Evolutionary conservation across 2,113 vertebrate genomes (phyloP).

Genomic region (Ciconia boyciana): DNA sequence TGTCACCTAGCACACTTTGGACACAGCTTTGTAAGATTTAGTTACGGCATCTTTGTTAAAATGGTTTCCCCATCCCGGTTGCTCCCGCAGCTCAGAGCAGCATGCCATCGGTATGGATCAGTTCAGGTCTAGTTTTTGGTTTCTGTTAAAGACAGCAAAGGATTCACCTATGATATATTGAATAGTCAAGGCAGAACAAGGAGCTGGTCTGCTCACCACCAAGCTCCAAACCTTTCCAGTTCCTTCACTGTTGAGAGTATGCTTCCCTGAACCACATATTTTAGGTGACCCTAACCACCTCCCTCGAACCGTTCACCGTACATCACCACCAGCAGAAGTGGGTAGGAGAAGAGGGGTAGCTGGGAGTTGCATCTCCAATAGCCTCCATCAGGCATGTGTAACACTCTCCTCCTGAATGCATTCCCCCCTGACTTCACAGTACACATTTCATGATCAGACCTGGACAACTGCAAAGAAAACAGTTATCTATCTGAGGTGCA

Average conservation of each 20-base stretch:
- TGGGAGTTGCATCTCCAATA: neutral
- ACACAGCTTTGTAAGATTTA: neutral
- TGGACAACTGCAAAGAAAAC: neutral
- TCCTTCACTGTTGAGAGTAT: neutral
- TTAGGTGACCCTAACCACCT: neutral
- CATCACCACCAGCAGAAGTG: fast-evolving
- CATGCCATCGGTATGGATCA: fast-evolving
- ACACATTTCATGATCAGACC: neutral
- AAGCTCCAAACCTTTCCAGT: neutral
- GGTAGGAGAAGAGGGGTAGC: fast-evolving
- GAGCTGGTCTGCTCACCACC: neutral
- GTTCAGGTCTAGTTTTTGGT: neutral
- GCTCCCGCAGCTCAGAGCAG: neutral
- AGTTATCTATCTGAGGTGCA: neutral
- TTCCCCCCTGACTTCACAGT: neutral
- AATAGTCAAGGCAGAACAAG: neutral
- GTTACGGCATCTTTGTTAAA: neutral
- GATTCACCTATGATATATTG: neutral
- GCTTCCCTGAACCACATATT: neutral
- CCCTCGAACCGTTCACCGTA: fast-evolving
- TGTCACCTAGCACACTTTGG: neutral
- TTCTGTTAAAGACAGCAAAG: neutral
- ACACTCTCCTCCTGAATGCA: neutral
- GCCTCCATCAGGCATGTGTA: fast-evolving
- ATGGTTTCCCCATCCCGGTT: neutral